phyloP scores from a whole-genome alignment of 2,888 invertebrate species.

The Hipparchia sbordonii region DNA sequence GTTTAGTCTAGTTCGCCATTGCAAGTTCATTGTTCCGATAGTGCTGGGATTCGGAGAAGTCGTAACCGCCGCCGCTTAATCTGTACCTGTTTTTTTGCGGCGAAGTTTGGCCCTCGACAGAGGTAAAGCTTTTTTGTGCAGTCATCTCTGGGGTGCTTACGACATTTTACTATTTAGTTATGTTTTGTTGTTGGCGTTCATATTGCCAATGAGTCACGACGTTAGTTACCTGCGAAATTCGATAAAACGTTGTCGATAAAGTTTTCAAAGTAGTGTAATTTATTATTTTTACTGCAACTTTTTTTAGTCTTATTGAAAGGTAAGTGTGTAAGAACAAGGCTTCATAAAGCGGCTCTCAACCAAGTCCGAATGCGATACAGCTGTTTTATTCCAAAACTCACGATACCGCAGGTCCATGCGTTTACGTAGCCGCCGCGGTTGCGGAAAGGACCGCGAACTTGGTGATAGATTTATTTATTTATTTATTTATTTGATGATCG shows the following conservation, averaged over 20 bases:
- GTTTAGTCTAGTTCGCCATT: constrained; percentile 81
- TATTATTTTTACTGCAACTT: neutral
- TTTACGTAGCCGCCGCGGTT: too few species aligned
- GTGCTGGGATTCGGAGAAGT: constrained; percentile 50
- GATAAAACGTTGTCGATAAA: constrained; percentile 48
- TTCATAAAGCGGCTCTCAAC: too few species aligned
- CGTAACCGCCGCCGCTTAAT: constrained; percentile 66
- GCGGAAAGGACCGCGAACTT: too few species aligned
- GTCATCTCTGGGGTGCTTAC: constrained; percentile 64
- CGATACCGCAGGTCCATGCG: too few species aligned
- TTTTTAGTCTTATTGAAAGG: neutral
- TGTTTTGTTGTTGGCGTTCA: constrained; percentile 80
- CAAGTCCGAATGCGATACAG: too few species aligned
- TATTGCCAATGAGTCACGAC: constrained; percentile 78
- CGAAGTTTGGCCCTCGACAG: constrained; percentile 60
- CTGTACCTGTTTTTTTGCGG: constrained; percentile 54
- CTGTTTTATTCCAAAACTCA: too few species aligned
- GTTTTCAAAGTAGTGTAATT: neutral
- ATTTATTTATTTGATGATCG: too few species aligned
- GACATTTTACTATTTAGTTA: constrained; percentile 62
- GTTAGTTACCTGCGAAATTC: constrained; percentile 60
- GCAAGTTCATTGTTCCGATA: constrained; percentile 79
- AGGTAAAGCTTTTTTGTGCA: constrained; percentile 68
- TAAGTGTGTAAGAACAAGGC: too few species aligned
- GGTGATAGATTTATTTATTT: too few species aligned